These are phyloP conservation scores for Rhinopomastus cyanomelas DNA, from an alignment of 2,113 vertebrate genomes.

Conservation along the genomic window DNA sequence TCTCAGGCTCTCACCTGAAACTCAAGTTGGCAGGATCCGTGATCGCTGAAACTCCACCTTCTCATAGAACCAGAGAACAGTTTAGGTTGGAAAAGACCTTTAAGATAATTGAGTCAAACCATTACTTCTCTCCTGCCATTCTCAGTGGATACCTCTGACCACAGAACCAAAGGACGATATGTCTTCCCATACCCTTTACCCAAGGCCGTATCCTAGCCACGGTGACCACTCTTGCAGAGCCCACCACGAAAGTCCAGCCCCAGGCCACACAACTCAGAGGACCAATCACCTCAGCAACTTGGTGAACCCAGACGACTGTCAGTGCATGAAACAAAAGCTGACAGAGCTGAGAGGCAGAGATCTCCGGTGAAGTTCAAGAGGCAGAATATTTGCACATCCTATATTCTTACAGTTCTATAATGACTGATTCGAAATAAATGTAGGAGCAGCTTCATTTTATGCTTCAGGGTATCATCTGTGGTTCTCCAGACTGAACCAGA, in stretches of 20 bases:
- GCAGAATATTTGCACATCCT: background rate
- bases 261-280: background rate
- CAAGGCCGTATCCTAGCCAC: accelerated
- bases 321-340: background rate
- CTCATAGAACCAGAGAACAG: background rate
- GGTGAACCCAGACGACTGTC: background rate
- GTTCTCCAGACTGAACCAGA: background rate
- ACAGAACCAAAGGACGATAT: accelerated
- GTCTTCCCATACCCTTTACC: background rate
- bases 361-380: background rate
- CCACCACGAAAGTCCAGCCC: background rate
- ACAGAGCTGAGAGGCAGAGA: background rate
- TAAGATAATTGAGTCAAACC: too few species aligned
- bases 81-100: too few species aligned
- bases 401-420: background rate
- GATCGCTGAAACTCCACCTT: background rate
- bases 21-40: background rate
- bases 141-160: background rate
- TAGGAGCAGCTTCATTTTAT: background rate
- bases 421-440: background rate
- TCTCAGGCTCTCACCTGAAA: background rate
- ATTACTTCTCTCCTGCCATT: background rate
- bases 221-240: background rate
- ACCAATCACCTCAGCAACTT: background rate
- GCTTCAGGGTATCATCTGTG: background rate